Base-by-base conservation (phyloP, 2,797 vertebrate species). In the Dermochelys coriacea region DNA sequence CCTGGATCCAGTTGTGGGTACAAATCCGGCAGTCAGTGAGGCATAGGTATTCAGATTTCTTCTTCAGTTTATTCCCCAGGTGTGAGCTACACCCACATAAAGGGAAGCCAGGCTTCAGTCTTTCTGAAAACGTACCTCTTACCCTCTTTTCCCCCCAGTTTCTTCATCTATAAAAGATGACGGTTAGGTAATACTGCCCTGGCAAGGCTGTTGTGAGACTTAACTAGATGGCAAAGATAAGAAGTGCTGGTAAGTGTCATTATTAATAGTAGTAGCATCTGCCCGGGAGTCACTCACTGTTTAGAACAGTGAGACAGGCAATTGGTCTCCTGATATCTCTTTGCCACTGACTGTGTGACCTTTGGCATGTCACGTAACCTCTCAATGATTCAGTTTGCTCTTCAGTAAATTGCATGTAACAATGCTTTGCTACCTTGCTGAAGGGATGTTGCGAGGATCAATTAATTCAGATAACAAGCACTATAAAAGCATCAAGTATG, bases 281-380 rank as follows among this genome's bases (percentile, higher is more conserved):
- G 0, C 85, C 90, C 94, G 87, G 86, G 92, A 91, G 80, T 87
- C 29, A 1, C 80, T 9, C 27, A 18, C 25, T 45, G 41, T 47
- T 29, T 37, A 54, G 23, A 29, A 18, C 50, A 90, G 21, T 2
- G 8, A 25, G 61, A 49, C 8, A 8, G n/a, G 11, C 11, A 29
- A 86, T 77, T 80, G 86, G 86, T 29, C 19, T 86, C 55, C n/a
- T 37, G 82, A 23, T 25, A 11, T 9, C 8, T 37, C 50, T 47
- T 14, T 81, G 47, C 71, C 47, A 34, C 27, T 18, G 52, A 19
- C 81, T 64, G 45, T n/a, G 74, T 47, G 59, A 84, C 5, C 34
- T 85, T 94, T 86, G 81, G 45, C 80, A 92, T 75, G 49, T 85
- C 41, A 80, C 52, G 29, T 80, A 52, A 68, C 82, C 89, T 94